phyloP scores from a whole-genome alignment of 2,888 invertebrate genomes.

The Vannuccia rotundouncinata region DNA sequence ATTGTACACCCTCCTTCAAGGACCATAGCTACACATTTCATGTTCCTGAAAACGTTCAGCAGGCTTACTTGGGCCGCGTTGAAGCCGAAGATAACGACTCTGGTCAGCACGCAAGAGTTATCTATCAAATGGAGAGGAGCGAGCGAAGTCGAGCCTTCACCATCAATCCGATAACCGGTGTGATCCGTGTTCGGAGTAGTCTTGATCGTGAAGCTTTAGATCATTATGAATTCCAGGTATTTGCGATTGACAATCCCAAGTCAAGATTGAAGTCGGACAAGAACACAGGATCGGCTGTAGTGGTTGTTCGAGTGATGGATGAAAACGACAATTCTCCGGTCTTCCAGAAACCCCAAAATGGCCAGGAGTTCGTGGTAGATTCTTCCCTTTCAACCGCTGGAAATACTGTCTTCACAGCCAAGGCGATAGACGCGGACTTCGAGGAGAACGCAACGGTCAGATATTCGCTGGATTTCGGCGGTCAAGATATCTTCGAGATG shows the following conservation, averaged over 20 bases:
- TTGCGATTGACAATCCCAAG: constrained; percentile 26
- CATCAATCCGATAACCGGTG: constrained; percentile 11
- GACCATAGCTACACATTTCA: constrained; percentile 32
- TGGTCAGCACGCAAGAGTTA: background rate
- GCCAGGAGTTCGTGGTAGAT: background rate
- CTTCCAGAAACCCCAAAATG: background rate
- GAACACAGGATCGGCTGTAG: constrained; percentile 23
- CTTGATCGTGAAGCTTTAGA: constrained; percentile 14
- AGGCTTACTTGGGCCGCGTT: constrained; percentile 27
- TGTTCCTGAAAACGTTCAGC: constrained; percentile 27
- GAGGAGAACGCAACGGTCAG: constrained; percentile 25
- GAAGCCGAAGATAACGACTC: constrained; percentile 14
- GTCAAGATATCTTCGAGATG: background rate
- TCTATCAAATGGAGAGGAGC: background rate
- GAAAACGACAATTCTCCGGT: constrained; percentile 30
- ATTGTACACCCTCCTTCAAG: constrained; percentile 33
- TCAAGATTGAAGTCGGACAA: background rate
- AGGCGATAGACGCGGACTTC: constrained; percentile 25
- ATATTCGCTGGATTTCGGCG: background rate
- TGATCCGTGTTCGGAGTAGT: background rate
- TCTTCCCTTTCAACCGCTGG: constrained; percentile 5
- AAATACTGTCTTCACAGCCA: background rate
- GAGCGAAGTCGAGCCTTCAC: background rate
- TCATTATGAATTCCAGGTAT: constrained; percentile 25
- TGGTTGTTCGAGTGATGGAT: constrained; percentile 27